Evolutionary conservation across 2,113 vertebrate genomes (phyloP).

Genomic region (Callorhinus ursinus): DNA sequence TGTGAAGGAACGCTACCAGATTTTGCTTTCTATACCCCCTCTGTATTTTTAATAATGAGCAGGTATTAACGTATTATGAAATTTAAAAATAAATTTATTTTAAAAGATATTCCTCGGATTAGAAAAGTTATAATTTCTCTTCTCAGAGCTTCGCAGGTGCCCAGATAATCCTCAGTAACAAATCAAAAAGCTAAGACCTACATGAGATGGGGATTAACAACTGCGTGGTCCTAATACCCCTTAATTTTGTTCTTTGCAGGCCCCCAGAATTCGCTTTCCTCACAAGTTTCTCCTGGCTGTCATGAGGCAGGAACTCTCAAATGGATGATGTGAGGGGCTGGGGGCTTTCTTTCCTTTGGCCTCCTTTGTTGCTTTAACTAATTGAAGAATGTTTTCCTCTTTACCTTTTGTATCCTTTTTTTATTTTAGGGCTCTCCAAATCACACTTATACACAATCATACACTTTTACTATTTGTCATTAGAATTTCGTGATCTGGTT

Average conservation of each 20-base stretch:
- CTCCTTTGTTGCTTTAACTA: constrained; percentile 20
- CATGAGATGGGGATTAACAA: neutral
- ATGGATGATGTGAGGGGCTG: neutral
- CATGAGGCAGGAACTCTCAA: neutral
- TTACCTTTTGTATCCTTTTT: constrained; percentile 29
- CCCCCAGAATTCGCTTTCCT: neutral
- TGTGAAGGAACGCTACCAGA: neutral
- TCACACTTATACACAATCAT: neutral
- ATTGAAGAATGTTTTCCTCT: constrained; percentile 19
- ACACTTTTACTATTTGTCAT: neutral
- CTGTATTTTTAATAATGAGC: constrained; percentile 48
- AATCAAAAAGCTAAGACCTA: neutral
- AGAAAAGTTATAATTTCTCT: constrained; percentile 45
- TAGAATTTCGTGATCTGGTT: constrained; percentile 3
- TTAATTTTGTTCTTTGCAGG: constrained; percentile 45
- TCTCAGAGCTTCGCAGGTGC: constrained; percentile 26
- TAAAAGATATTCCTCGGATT: constrained; percentile 37
- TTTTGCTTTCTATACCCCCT: constrained; percentile 33
- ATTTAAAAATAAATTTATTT: constrained; percentile 54
- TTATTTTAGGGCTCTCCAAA: constrained; percentile 36
- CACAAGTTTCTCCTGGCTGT: neutral
- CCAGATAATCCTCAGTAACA: constrained; percentile 45
- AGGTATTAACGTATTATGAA: constrained; percentile 52
- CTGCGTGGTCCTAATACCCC: neutral
- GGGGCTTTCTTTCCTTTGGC: neutral